Conservation (phyloP, 2,797 vertebrate genomes). For the Leptatherina wallacei region DNA sequence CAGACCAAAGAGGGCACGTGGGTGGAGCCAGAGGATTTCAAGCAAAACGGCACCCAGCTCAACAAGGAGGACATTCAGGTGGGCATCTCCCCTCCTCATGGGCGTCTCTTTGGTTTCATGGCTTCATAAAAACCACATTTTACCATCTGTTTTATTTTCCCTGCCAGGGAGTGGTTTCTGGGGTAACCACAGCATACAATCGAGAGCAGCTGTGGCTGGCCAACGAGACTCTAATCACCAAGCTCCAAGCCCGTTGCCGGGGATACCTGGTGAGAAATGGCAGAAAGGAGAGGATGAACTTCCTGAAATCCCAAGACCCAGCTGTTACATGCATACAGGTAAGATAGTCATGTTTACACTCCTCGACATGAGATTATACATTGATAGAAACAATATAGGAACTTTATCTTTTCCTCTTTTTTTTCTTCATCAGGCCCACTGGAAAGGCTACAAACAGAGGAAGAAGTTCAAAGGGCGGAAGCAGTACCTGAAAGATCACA, state of each 20-base stretch:
- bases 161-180: slow-evolving; percentile 90
- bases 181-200: slow-evolving; percentile 95
- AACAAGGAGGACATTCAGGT: slow-evolving; percentile 98
- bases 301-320: slow-evolving; percentile 90
- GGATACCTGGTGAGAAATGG: slow-evolving; percentile 91
- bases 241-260: slow-evolving; percentile 93
- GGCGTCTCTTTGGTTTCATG: accelerated
- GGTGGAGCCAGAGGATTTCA: slow-evolving; percentile 88
- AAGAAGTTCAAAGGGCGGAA: slow-evolving; percentile 88
- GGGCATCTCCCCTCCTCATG: not conserved
- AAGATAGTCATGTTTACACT: slow-evolving; percentile 5
- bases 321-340: slow-evolving; percentile 96
- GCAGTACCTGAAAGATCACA: slow-evolving; percentile 88
- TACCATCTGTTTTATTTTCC: slow-evolving; percentile 8
- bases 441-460: slow-evolving; percentile 93
- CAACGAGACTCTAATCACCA: slow-evolving; percentile 92
- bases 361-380: not conserved
- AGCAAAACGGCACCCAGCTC: slow-evolving; percentile 89
- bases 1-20: slow-evolving; percentile 88
- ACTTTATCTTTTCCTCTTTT: not conserved
- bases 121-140: not conserved
- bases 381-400: not conserved
- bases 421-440: slow-evolving; percentile 87
- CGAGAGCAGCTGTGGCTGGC: slow-evolving; percentile 96
- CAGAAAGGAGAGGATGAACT: slow-evolving; percentile 86